Base-by-base conservation (phyloP, 2,113 vertebrate genomes). In the Irena cyanogastra region DNA sequence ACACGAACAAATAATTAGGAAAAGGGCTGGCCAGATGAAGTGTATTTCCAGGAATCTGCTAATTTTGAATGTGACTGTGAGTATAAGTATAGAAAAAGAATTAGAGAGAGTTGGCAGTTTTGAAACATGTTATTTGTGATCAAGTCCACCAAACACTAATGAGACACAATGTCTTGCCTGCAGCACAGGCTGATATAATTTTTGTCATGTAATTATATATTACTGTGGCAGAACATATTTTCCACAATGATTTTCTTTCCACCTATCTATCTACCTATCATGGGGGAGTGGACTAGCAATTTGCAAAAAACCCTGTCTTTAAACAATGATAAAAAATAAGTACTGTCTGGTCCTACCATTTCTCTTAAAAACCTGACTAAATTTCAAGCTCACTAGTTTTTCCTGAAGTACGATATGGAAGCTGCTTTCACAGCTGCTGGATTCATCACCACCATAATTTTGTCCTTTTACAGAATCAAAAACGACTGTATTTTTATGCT, bases 121-220 rank as follows among this genome's bases (percentile, higher is more conserved):
- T 93, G 94, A 96, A 89, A 84, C 26, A n/a, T 78, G 45, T 75
- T 92, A 93, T 89, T 94, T 94, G 77, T 89, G 65, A 92, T 89
- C 92, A 83, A 82, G 80, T 89, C 94, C 90, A 94, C 69, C 42
- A 89, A 94, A 86, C 80, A 49, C 87, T 94, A 96, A 95, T 68
- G 83, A 96, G 86, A 93, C 65, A 83, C 56, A 79, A 50, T n/a
- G 64, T 52, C 89, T 91, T 87, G 77, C 65, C 91, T 92, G 57
- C 53, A 90, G 90, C 88, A 92, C 52, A 94, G 80, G 10, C 88
- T 52, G 60, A 89, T 92, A 13, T 27, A 82, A 44, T 90, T 94
- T 94, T 92, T 94, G 85, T 90, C 85, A 92, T 6, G n/a, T 90
- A 96, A 88, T 93, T 93, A 94, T 53, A 90, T 35, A 71, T 64